Evolutionary conservation across 1,140 invertebrate genomes (phyloP).

Genomic region (Drosophila yakuba): DNA sequence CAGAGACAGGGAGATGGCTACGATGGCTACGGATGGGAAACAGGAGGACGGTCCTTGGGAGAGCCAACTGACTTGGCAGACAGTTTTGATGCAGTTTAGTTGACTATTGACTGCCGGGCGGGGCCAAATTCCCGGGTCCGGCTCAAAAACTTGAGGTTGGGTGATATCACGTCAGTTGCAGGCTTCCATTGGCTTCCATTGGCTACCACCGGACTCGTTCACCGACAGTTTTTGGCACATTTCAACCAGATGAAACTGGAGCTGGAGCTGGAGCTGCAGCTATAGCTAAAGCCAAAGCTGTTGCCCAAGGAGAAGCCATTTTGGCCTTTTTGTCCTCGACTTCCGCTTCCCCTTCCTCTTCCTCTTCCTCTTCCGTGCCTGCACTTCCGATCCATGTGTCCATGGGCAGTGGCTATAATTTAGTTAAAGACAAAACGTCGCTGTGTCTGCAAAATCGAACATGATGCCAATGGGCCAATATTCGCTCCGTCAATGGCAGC

Average conservation of each 20-base stretch:
- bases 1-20: conserved; percentile 21
- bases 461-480: conserved; percentile 77
- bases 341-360: conserved; percentile 28
- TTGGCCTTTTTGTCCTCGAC: conserved; percentile 37
- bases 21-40: neutral
- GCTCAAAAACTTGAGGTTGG: conserved; percentile 50
- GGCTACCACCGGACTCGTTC: conserved; percentile 28
- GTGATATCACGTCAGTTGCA: conserved; percentile 76
- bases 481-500: conserved; percentile 57
- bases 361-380: conserved; percentile 20
- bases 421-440: conserved; percentile 79
- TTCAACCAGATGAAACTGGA: conserved; percentile 45
- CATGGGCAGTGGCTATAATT: conserved; percentile 72
- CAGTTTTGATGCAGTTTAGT: conserved; percentile 79
- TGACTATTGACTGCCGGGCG: conserved; percentile 76
- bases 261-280: conserved; percentile 10
- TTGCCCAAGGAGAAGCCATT: conserved; percentile 17
- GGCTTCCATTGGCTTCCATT: neutral
- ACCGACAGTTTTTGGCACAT: conserved; percentile 72
- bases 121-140: conserved; percentile 39
- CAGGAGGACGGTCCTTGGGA: neutral
- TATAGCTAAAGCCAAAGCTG: conserved; percentile 13
- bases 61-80: conserved; percentile 55
- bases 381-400: conserved; percentile 15
- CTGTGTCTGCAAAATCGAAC: conserved; percentile 78